A percentile compares a stretch with the other conserved stretches of the same genome.
Evolutionary conservation across 37 sponge, comb jelly and placozoan species (phyloP).

Genomic region (Tethya wilhelma): DNA sequence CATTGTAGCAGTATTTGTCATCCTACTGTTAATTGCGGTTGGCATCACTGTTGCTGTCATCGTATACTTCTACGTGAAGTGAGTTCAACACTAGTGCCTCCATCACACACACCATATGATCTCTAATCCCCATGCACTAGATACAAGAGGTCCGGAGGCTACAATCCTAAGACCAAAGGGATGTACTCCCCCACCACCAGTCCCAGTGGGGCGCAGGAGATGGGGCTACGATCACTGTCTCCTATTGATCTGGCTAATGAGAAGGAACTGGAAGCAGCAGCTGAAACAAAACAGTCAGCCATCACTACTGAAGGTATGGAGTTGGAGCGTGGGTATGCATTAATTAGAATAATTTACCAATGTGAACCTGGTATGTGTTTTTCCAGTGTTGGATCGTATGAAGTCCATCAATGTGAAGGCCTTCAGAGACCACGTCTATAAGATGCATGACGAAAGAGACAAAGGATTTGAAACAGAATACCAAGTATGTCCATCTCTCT

Average conservation of each 20-base stretch:
- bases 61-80: neutral
- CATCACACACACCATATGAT: too few species aligned
- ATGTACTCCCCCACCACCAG: neutral
- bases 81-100: too few species aligned
- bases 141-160: too few species aligned
- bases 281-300: neutral
- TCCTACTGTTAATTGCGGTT: neutral
- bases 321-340: neutral
- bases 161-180: too few species aligned
- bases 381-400: slow-evolving; percentile 44
- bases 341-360: too few species aligned
- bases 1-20: slow-evolving; percentile 7
- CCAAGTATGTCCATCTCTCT: slow-evolving; percentile 42
- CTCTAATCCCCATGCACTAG: slow-evolving; percentile 8
- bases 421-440: slow-evolving; percentile 71
- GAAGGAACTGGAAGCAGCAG: neutral
- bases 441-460: slow-evolving; percentile 67
- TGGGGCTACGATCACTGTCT: neutral
- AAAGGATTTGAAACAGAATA: slow-evolving; percentile 79
- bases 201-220: neutral
- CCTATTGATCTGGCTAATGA: neutral
- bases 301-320: slow-evolving; percentile 8
- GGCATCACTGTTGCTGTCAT: neutral
- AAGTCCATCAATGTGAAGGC: slow-evolving; percentile 40
- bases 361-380: neutral